Conservation (phyloP, 2,113 vertebrate species). For the Petrocephalus microphthalmus region DNA sequence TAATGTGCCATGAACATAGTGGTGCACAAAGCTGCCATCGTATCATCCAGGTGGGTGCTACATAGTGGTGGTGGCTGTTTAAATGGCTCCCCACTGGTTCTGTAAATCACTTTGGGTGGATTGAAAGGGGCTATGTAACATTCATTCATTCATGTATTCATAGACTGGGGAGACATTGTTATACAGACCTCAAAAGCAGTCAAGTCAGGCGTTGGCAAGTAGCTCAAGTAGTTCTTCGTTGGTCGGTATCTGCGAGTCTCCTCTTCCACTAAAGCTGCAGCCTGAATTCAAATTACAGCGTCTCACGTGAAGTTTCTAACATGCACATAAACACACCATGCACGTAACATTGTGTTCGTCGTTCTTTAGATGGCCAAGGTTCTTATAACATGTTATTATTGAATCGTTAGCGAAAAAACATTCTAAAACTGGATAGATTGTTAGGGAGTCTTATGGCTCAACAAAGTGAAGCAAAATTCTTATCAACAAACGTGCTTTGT, state of each 20-base stretch:
- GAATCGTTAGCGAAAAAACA: neutral
- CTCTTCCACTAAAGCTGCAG: conserved; percentile 90
- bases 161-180: neutral
- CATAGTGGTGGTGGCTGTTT: neutral
- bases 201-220: conserved; percentile 82
- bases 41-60: neutral
- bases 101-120: neutral
- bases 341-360: neutral
- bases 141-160: neutral
- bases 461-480: neutral
- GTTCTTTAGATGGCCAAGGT: neutral
- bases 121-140: neutral
- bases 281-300: conserved; percentile 51
- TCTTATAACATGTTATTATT: neutral
- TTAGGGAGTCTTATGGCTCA: neutral
- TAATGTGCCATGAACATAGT: neutral
- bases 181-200: conserved; percentile 76
- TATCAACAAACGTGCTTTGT: neutral
- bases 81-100: neutral
- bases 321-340: neutral
- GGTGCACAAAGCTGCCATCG: neutral
- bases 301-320: neutral
- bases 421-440: neutral
- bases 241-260: conserved; percentile 90
- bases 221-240: conserved; percentile 95